Evolutionary conservation across 2,888 invertebrate genomes (phyloP).

Genomic region (Tineola bisselliella): DNA sequence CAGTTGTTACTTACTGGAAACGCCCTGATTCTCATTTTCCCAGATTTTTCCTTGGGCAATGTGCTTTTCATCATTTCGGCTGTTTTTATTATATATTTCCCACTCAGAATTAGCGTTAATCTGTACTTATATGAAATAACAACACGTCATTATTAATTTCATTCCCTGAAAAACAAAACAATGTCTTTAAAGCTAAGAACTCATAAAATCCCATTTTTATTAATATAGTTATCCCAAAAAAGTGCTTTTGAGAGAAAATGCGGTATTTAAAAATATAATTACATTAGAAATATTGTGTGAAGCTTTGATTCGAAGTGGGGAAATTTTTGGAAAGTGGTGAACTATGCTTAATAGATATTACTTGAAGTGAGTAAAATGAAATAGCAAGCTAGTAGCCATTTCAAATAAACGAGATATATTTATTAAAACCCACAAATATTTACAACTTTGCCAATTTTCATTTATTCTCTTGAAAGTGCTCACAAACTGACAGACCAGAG

Average conservation of each 20-base stretch:
- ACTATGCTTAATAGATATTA: too few species aligned
- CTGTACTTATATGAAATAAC: constrained; percentile 23
- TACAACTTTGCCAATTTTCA: background rate
- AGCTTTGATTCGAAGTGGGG: too few species aligned
- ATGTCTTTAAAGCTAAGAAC: too few species aligned
- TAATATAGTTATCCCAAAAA: too few species aligned
- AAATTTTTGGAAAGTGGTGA: too few species aligned
- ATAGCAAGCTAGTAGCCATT: too few species aligned
- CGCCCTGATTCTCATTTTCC: constrained; percentile 97
- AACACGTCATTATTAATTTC: constrained; percentile 49
- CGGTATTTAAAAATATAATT: background rate
- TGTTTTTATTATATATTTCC: constrained; percentile 24
- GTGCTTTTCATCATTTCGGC: constrained; percentile 76
- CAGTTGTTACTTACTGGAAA: constrained; percentile 88
- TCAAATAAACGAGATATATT: too few species aligned
- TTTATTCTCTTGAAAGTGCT: background rate
- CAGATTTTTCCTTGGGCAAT: constrained; percentile 85
- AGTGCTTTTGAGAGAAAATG: too few species aligned
- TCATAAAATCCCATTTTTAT: too few species aligned
- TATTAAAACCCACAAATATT: background rate
- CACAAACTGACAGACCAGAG: background rate
- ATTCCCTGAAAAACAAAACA: constrained; percentile 17
- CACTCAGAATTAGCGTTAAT: background rate
- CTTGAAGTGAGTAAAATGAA: too few species aligned
- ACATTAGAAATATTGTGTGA: background rate